These are phyloP conservation scores for Bunonema sp. DNA, from an alignment of 2,888 invertebrate species.

Conservation along the genomic window DNA sequence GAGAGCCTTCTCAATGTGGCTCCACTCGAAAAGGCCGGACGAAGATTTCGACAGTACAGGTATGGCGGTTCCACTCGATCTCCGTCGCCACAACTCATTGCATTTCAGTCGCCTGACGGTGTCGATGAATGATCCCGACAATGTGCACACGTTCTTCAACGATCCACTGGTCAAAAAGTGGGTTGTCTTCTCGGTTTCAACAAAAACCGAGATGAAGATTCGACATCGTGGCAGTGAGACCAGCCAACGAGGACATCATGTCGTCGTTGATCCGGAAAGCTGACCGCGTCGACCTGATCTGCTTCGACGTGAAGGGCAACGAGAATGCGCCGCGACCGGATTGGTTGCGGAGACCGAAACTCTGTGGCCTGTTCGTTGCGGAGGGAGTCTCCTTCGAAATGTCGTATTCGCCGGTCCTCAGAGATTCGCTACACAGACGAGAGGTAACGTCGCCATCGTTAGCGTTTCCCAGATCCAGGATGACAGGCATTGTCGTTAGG, in stretches of 20 bases:
- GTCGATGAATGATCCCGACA: conserved; percentile 10
- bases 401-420: conserved; percentile 17
- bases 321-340: conserved; percentile 4
- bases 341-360: conserved; percentile 18
- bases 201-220: too few species aligned
- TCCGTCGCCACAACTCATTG: not conserved
- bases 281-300: conserved; percentile 15
- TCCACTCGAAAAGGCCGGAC: conserved; percentile 9
- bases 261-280: conserved; percentile 19
- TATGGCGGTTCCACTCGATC: not conserved
- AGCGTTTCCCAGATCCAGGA: not conserved
- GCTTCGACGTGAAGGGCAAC: conserved; percentile 8
- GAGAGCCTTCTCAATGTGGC: conserved; percentile 12
- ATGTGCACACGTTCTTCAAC: conserved; percentile 14
- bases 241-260: conserved; percentile 15
- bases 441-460: conserved; percentile 12
- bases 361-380: conserved; percentile 11
- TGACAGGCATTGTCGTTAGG: conserved; percentile 19
- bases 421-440: conserved; percentile 10
- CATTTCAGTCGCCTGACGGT: conserved; percentile 18
- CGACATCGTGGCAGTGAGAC: conserved; percentile 23
- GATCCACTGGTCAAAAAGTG: conserved; percentile 14
- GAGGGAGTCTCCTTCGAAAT: conserved; percentile 22
- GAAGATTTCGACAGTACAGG: conserved; percentile 27
- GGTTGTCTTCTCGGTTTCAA: too few species aligned